phyloP scores from a whole-genome alignment of 2,888 invertebrate species.

The Cephus pulcher region DNA sequence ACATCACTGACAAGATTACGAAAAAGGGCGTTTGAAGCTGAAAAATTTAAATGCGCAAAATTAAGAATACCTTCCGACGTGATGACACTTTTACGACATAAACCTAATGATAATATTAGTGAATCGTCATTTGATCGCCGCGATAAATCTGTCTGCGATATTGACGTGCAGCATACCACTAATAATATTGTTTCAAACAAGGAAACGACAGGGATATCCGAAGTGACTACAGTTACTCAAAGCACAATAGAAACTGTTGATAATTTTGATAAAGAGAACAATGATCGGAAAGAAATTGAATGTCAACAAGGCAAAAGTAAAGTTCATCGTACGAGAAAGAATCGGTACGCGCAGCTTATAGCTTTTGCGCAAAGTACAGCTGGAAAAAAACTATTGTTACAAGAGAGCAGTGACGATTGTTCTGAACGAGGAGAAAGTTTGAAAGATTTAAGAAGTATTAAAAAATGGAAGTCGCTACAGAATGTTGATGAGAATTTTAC shows the following conservation, averaged over 20 bases:
- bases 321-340: neutral
- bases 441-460: neutral
- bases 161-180: neutral
- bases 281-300: neutral
- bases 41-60: neutral
- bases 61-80: neutral
- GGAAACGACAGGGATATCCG: neutral
- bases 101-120: neutral
- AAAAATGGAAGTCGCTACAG: neutral
- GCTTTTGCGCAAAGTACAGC: neutral
- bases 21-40: neutral
- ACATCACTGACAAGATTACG: conserved; percentile 2
- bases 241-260: neutral
- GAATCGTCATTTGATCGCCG: neutral
- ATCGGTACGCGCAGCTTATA: neutral
- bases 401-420: neutral
- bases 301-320: neutral
- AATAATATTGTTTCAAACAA: neutral
- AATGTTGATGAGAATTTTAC: neutral
- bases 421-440: neutral
- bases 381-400: neutral
- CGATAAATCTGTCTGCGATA: neutral
- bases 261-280: neutral
- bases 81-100: neutral
- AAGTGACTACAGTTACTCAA: neutral